A percentile compares a stretch with the other conserved stretches of the same genome.
phyloP scores from a whole-genome alignment of 2,888 invertebrate genomes.

The Coelogynopora nodosa region DNA sequence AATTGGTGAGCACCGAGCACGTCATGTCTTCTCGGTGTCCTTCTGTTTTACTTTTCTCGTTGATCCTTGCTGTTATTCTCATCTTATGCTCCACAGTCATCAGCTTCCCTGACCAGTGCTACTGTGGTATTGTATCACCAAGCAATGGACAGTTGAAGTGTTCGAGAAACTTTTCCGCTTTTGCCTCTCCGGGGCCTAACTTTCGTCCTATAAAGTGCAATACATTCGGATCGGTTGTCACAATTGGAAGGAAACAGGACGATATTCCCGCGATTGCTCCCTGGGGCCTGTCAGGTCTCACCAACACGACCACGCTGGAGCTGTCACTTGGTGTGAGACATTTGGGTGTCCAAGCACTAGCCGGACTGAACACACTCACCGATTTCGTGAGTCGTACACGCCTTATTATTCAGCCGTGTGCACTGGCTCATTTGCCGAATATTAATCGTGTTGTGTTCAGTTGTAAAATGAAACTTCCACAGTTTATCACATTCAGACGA shows the following conservation, averaged over 20 bases:
- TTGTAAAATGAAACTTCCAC: background rate
- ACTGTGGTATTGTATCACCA: background rate
- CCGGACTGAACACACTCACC: background rate
- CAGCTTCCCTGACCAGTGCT: background rate
- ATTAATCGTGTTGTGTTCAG: background rate
- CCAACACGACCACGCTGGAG: background rate
- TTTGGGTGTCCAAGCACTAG: background rate
- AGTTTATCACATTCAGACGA: background rate
- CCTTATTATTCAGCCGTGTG: background rate
- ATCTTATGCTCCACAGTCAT: too few relatives aligned
- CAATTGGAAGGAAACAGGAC: background rate
- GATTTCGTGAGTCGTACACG: background rate
- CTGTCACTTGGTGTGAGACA: background rate
- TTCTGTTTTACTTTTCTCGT: too few relatives aligned
- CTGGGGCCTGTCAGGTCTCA: background rate
- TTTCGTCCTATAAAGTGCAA: background rate
- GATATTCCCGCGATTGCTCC: background rate
- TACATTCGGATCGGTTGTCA: background rate
- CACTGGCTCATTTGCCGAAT: background rate
- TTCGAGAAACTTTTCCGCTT: background rate
- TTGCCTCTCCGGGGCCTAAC: background rate
- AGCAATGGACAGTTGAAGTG: background rate
- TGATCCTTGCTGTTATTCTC: too few relatives aligned
- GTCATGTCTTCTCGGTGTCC: too few relatives aligned
- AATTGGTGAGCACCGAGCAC: too few relatives aligned